phyloP scores from a whole-genome alignment of 1,140 invertebrate species.

The Pachypsylla venusta region DNA sequence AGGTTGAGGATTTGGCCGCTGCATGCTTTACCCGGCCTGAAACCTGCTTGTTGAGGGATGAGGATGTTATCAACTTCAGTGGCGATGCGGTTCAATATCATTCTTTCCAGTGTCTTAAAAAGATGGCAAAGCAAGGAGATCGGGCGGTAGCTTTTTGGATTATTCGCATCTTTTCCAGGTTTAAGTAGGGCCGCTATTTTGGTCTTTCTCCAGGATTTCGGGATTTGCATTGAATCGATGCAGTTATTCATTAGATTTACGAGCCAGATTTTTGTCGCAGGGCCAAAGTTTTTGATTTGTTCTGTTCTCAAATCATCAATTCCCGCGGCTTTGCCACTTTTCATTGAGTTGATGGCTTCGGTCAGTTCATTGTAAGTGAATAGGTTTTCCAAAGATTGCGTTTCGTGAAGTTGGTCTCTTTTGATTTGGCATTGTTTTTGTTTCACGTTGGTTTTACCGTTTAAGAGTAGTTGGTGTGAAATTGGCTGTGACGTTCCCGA shows the following conservation, averaged over 20 bases:
- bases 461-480: slow-evolving; percentile 7
- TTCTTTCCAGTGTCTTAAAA: slow-evolving; percentile 18
- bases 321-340: slow-evolving; percentile 5
- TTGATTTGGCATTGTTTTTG: slow-evolving; percentile 4
- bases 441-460: neutral
- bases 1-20: slow-evolving; percentile 16
- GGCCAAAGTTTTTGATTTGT: too few relatives aligned
- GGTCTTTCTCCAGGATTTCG: slow-evolving; percentile 16
- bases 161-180: slow-evolving; percentile 16
- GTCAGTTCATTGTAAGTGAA: slow-evolving; percentile 1
- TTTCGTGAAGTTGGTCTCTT: too few relatives aligned
- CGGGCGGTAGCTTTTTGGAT: slow-evolving; percentile 16
- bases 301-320: slow-evolving; percentile 9
- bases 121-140: too few relatives aligned
- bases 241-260: slow-evolving; percentile 12
- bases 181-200: slow-evolving; percentile 15
- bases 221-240: slow-evolving; percentile 12
- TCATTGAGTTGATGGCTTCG: slow-evolving; percentile 5
- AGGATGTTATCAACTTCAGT: neutral
- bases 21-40: slow-evolving; percentile 14
- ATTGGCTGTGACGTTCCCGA: slow-evolving; percentile 1
- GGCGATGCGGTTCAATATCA: slow-evolving; percentile 15
- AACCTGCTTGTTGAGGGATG: slow-evolving; percentile 15
- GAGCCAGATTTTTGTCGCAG: slow-evolving; percentile 1
- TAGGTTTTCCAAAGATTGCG: too few relatives aligned